Conservation (phyloP, 2,113 vertebrate genomes). For the Chloropsis cyanopogon region DNA sequence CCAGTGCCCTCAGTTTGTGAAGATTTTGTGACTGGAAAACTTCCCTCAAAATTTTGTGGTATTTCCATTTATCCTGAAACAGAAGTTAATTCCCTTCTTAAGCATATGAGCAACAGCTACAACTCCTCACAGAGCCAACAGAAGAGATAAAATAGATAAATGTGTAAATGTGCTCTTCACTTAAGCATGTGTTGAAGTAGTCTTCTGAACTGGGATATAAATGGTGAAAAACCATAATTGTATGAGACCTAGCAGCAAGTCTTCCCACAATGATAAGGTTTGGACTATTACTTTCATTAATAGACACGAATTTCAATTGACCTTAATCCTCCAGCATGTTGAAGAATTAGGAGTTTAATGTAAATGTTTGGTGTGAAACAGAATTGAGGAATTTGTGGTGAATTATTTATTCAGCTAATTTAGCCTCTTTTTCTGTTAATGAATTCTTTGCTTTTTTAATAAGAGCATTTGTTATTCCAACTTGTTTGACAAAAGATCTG, state of each 20-base stretch:
- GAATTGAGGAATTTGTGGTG: slow-evolving; percentile 25
- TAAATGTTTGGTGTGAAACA: slow-evolving; percentile 28
- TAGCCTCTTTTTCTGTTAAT: slow-evolving; percentile 5
- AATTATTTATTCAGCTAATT: slow-evolving; percentile 55
- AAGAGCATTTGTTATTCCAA: slow-evolving; percentile 13
- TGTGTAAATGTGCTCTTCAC: neutral
- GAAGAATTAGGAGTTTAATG: slow-evolving; percentile 19
- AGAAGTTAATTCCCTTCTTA: neutral
- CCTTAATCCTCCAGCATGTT: neutral
- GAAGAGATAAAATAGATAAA: neutral
- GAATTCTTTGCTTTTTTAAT: slow-evolving; percentile 9
- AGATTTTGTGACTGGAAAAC: neutral
- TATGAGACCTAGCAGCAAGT: neutral
- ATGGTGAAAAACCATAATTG: neutral
- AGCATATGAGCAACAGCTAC: neutral
- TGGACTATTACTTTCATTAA: neutral
- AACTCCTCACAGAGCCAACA: neutral
- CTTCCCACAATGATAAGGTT: neutral
- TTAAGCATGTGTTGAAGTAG: neutral
- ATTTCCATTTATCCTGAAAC: neutral
- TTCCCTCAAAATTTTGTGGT: neutral
- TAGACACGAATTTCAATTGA: neutral
- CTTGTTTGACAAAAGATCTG: slow-evolving; percentile 10
- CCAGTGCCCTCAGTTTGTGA: neutral
- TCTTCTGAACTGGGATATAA: neutral